Evolutionary conservation across 2,113 vertebrate species (phyloP).

Genomic region (Stictonetta naevosa): DNA sequence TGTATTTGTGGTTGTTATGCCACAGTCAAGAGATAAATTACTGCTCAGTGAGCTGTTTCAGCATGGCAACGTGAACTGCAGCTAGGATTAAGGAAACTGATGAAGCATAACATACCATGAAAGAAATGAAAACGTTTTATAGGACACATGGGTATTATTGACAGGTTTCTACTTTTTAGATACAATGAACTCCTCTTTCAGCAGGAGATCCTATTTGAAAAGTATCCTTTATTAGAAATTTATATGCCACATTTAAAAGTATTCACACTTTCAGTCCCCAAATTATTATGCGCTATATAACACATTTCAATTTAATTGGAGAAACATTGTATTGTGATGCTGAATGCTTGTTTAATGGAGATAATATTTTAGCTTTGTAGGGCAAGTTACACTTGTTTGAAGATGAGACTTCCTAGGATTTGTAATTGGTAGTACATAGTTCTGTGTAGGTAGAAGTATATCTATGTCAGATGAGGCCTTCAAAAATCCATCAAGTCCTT

Average conservation of each 20-base stretch:
- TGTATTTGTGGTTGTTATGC: slow-evolving; percentile 63
- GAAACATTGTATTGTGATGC: slow-evolving; percentile 8
- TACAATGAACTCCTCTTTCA: slow-evolving; percentile 46
- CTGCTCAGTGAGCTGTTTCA: slow-evolving; percentile 71
- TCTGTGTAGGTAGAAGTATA: background rate
- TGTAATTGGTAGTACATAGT: slow-evolving; percentile 3
- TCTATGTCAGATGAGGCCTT: background rate
- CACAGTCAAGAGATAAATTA: slow-evolving; percentile 71
- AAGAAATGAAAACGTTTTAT: slow-evolving; percentile 75
- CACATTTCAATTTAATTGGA: slow-evolving; percentile 16
- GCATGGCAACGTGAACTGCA: slow-evolving; percentile 50
- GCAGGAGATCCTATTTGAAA: slow-evolving; percentile 55
- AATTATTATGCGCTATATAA: slow-evolving; percentile 4
- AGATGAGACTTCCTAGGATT: slow-evolving; percentile 3
- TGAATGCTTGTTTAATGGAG: slow-evolving; percentile 42
- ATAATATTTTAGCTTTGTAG: slow-evolving; percentile 7
- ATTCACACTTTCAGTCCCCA: background rate
- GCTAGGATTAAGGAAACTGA: slow-evolving; percentile 61
- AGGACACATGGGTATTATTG: slow-evolving; percentile 59
- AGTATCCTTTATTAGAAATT: slow-evolving; percentile 55
- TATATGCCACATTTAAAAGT: slow-evolving; percentile 39
- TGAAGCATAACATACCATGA: slow-evolving; percentile 66
- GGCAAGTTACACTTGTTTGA: slow-evolving; percentile 17
- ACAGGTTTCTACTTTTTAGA: slow-evolving; percentile 60
- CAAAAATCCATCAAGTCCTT: slow-evolving; percentile 39